phyloP scores from a whole-genome alignment of 2,113 vertebrate genomes.

The Rattus rattus region DNA sequence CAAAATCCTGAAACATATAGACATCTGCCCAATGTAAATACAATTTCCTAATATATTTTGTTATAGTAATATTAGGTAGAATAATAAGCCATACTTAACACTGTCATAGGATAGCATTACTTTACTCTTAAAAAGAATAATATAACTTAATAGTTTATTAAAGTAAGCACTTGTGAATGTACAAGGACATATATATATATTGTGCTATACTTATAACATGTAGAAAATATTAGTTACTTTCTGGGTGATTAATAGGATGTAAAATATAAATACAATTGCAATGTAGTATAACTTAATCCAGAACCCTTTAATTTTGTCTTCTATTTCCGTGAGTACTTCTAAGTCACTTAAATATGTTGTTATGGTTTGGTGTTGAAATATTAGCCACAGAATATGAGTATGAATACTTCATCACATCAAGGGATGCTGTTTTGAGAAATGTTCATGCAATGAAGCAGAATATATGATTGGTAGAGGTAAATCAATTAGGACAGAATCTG shows the following conservation, averaged over 20 bases:
- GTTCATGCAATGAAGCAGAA: not conserved
- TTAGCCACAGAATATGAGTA: not conserved
- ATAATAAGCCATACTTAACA: not conserved
- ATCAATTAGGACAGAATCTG: not conserved
- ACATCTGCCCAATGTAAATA: not conserved
- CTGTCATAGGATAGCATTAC: not conserved
- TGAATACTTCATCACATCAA: no score
- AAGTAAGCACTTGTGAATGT: not conserved
- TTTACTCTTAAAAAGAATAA: not conserved
- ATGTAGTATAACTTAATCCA: not conserved
- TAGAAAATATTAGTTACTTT: not conserved
- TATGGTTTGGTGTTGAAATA: not conserved
- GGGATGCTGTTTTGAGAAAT: not conserved
- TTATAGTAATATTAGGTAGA: not conserved
- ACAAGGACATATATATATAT: not conserved
- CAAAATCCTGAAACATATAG: not conserved
- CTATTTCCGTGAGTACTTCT: not conserved
- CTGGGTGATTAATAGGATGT: not conserved
- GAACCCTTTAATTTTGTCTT: not conserved
- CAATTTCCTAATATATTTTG: not conserved
- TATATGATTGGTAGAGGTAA: no score
- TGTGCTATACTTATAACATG: not conserved
- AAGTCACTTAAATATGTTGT: not conserved
- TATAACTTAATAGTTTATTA: not conserved
- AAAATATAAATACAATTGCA: accelerated